phyloP scores from a whole-genome alignment of 2,113 vertebrate genomes.

The Gymnocephalus cernua region DNA sequence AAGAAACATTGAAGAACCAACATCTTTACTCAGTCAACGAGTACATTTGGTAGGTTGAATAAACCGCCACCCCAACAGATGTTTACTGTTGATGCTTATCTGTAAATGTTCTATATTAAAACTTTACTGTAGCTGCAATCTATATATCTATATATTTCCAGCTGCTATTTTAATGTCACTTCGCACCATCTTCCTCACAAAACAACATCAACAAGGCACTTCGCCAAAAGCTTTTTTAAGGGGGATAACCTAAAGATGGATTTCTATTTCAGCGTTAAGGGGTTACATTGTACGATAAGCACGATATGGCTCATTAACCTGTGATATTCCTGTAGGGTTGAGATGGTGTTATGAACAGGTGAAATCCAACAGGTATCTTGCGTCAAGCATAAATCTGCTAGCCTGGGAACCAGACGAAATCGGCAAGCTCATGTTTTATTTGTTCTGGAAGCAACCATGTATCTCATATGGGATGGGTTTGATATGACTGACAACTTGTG shows the following conservation, averaged over 20 bases:
- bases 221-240: not conserved
- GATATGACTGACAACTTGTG: too few relatives aligned
- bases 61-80: not conserved
- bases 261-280: not conserved
- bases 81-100: not conserved
- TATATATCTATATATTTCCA: not conserved
- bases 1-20: not conserved
- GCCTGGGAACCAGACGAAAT: too few relatives aligned
- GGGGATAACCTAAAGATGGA: not conserved
- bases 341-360: not conserved
- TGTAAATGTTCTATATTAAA: not conserved
- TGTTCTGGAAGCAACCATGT: too few relatives aligned
- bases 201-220: not conserved
- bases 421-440: too few relatives aligned
- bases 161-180: not conserved
- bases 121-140: not conserved
- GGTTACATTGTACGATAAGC: not conserved
- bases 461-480: too few relatives aligned
- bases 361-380: too few relatives aligned
- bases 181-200: not conserved
- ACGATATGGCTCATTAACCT: too few relatives aligned
- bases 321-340: too few relatives aligned
- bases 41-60: not conserved
- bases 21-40: not conserved
- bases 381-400: too few relatives aligned